phyloP scores from a whole-genome alignment of 2,888 invertebrate genomes.

The Anoncus sp. region DNA sequence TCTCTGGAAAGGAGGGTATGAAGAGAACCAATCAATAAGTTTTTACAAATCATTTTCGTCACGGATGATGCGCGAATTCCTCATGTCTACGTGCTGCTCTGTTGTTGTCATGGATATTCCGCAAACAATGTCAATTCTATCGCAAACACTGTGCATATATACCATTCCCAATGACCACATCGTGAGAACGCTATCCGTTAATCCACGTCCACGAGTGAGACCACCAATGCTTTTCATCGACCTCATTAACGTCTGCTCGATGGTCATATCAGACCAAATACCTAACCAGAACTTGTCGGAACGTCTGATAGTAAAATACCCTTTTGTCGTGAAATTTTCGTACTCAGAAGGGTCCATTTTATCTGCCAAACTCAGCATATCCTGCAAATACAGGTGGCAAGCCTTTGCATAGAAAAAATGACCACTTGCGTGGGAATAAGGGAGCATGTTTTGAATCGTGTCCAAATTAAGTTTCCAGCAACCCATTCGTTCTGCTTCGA shows the following conservation, averaged over 20 bases:
- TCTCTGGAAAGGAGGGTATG: constrained; percentile 4
- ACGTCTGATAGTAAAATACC: constrained; percentile 34
- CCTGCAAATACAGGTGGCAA: constrained; percentile 81
- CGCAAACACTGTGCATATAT: constrained; percentile 39
- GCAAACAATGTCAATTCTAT: constrained; percentile 34
- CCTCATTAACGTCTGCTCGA: constrained; percentile 32
- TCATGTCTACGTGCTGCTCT: constrained; percentile 53
- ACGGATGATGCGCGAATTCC: constrained; percentile 36
- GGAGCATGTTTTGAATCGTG: too few species aligned
- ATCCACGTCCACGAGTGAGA: constrained; percentile 33
- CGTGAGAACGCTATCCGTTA: constrained; percentile 11
- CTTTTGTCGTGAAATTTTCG: constrained; percentile 25
- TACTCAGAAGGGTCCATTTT: neutral
- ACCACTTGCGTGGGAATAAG: too few species aligned
- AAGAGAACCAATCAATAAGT: constrained; percentile 44
- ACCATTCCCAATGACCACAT: constrained; percentile 38
- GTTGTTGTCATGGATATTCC: constrained; percentile 29
- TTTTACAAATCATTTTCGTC: constrained; percentile 53
- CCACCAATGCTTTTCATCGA: constrained; percentile 28
- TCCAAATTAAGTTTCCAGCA: too few species aligned
- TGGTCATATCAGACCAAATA: constrained; percentile 33
- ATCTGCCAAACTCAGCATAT: too few species aligned
- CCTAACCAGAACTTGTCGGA: constrained; percentile 38
- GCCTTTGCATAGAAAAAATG: too few species aligned
- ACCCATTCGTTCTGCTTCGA: too few species aligned